These are phyloP conservation scores for Strigamia crassipes DNA, from an alignment of 2,888 invertebrate species.

Conservation along the genomic window DNA sequence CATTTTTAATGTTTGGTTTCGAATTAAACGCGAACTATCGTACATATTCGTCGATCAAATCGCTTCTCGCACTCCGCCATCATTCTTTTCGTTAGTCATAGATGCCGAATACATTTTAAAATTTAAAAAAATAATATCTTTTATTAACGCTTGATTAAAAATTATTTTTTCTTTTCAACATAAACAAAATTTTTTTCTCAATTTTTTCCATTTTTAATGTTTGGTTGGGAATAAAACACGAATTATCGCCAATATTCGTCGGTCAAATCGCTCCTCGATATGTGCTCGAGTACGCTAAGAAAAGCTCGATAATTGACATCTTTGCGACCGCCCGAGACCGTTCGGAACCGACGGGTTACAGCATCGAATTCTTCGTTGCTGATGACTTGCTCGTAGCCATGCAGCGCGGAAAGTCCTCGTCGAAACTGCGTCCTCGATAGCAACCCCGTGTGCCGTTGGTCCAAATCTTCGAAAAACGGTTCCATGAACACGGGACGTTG, in stretches of 20 bases:
- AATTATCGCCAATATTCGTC: slow-evolving; percentile 34
- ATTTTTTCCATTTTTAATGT: not conserved
- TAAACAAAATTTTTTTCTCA: not conserved
- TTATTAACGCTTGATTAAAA: not conserved
- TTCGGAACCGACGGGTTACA: not conserved
- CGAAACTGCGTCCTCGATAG: slow-evolving; percentile 44
- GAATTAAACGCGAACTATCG: not conserved
- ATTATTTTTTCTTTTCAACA: not conserved
- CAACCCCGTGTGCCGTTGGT: not conserved
- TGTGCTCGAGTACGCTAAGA: slow-evolving; percentile 13
- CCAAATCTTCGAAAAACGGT: slow-evolving; percentile 6
- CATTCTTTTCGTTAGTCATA: not conserved
- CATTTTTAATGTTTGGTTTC: not conserved
- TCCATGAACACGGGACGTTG: slow-evolving; percentile 14
- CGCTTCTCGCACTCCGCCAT: not conserved
- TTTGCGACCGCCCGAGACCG: not conserved
- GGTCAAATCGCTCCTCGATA: slow-evolving; percentile 12
- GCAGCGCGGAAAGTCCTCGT: not conserved
- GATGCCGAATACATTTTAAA: too few relatives aligned
- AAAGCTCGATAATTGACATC: slow-evolving; percentile 46
- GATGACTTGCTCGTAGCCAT: not conserved
- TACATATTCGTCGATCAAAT: slow-evolving; percentile 13
- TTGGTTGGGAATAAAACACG: not conserved
- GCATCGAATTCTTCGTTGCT: slow-evolving; percentile 45
- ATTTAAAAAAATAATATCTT: too few relatives aligned